These are phyloP conservation scores for Mustelus asterias DNA, from an alignment of 2,113 vertebrate genomes.

Conservation along the genomic window DNA sequence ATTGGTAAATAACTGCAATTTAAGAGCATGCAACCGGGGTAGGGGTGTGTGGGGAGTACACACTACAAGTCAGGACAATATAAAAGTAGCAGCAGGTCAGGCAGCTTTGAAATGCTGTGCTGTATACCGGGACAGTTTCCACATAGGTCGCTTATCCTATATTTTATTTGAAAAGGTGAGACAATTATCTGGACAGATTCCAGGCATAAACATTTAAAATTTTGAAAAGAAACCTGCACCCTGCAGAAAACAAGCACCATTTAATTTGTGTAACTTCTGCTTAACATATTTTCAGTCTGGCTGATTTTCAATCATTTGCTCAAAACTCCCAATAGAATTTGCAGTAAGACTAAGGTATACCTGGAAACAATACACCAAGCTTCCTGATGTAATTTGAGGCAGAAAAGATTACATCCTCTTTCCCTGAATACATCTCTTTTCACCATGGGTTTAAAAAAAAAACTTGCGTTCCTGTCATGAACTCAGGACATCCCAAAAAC, in stretches of 20 bases:
- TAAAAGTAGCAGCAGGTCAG: background rate
- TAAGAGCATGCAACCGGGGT: background rate
- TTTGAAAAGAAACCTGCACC: background rate
- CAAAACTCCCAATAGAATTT: background rate
- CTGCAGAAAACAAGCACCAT: background rate
- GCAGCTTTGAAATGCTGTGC: background rate
- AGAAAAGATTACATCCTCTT: background rate
- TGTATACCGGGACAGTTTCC: background rate
- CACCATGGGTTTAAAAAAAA: background rate
- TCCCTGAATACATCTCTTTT: background rate
- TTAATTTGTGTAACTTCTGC: background rate
- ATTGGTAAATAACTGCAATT: conserved; percentile 14
- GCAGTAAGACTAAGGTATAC: background rate
- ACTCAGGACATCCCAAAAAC: background rate
- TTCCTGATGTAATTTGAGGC: background rate
- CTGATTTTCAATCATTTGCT: conserved; percentile 19
- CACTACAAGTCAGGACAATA: background rate
- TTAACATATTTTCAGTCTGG: background rate
- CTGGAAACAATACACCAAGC: conserved; percentile 1
- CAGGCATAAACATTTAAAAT: background rate
- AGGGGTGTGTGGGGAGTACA: background rate
- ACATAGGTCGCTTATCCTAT: background rate
- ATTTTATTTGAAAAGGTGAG: background rate
- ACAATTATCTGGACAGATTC: background rate
- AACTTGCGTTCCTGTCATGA: background rate